These are phyloP conservation scores for Drosophila quadrilineata DNA, from an alignment of 1,140 invertebrate species.

Conservation along the genomic window DNA sequence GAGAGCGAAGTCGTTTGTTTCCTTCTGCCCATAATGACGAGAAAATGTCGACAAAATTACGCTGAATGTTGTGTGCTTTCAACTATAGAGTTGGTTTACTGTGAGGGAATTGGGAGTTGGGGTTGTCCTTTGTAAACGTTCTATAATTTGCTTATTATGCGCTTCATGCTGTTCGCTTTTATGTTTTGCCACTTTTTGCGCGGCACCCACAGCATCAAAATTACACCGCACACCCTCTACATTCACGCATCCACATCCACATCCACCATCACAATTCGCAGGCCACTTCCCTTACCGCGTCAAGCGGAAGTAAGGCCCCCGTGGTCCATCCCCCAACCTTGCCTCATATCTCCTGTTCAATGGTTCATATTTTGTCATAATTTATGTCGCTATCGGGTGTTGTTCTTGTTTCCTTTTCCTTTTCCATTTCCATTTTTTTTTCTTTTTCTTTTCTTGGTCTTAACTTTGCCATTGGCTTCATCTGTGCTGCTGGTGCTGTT, in stretches of 20 bases:
- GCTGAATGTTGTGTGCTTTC: constrained; percentile 5
- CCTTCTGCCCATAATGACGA: constrained; percentile 40
- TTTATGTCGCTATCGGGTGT: constrained; percentile 78
- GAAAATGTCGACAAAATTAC: constrained; percentile 11
- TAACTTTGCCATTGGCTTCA: constrained; percentile 19
- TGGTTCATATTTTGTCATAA: constrained; percentile 76
- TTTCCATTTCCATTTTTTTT: too few relatives aligned
- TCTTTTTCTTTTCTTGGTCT: constrained; percentile 31
- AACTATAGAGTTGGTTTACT: background rate
- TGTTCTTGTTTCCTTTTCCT: constrained; percentile 70
- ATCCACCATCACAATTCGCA: background rate
- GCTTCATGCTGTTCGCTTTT: constrained; percentile 66
- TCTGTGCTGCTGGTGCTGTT: background rate
- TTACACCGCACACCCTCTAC: constrained; percentile 57
- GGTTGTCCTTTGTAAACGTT: constrained; percentile 72
- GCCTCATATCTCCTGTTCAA: constrained; percentile 19
- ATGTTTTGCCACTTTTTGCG: constrained; percentile 60
- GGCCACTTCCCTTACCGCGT: background rate
- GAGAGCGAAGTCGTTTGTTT: constrained; percentile 6
- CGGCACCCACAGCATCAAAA: constrained; percentile 51
- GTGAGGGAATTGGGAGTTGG: background rate
- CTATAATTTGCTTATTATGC: constrained; percentile 79
- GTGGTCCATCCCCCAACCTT: constrained; percentile 27
- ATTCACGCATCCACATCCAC: background rate
- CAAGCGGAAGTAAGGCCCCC: constrained; percentile 30